phyloP scores from a whole-genome alignment of 2,888 invertebrate species.

The Catocala nupta region DNA sequence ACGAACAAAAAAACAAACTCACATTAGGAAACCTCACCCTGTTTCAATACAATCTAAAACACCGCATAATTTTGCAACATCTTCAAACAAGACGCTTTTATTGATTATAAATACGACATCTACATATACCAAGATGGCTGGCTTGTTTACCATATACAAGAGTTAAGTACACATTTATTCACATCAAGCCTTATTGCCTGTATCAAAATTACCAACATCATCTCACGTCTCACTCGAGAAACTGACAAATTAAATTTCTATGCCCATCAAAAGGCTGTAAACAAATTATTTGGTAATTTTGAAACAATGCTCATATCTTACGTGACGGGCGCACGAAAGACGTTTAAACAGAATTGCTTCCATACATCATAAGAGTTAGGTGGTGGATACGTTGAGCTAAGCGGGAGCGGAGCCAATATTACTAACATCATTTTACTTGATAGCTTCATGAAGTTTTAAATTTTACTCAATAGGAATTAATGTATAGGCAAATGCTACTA shows the following conservation, averaged over 20 bases:
- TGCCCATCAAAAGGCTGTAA: constrained; percentile 38
- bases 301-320: constrained; percentile 53
- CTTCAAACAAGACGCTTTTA: constrained; percentile 7
- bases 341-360: constrained; percentile 61
- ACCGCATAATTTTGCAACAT: constrained; percentile 1
- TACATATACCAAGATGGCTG: constrained; percentile 1
- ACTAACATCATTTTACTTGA: too few species aligned
- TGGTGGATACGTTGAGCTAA: constrained; percentile 21
- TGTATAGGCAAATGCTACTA: too few species aligned
- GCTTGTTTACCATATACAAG: constrained; percentile 6
- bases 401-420: constrained; percentile 9
- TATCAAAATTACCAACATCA: constrained; percentile 31
- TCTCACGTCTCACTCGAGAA: constrained; percentile 15
- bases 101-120: constrained; percentile 5
- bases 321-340: constrained; percentile 48
- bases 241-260: constrained; percentile 46
- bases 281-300: constrained; percentile 52
- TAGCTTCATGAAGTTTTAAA: too few species aligned
- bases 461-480: too few species aligned
- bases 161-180: constrained; percentile 15
- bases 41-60: neutral
- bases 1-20: too few species aligned
- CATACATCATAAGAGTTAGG: constrained; percentile 56
- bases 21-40: too few species aligned
- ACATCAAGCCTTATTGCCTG: constrained; percentile 16